Conservation (phyloP, 2,888 invertebrate genomes). For the Meloe dianella region DNA sequence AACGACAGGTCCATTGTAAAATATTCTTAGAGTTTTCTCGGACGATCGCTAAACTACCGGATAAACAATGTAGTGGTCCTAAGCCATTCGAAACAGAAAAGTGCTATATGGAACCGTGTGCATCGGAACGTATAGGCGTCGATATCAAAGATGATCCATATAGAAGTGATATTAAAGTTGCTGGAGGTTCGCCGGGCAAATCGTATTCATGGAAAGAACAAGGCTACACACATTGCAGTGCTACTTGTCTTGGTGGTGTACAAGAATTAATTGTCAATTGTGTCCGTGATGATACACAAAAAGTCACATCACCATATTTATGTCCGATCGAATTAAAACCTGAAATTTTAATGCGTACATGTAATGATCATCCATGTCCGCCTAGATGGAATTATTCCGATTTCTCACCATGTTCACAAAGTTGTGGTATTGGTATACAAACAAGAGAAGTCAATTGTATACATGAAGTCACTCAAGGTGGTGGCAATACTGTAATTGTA, state of each 20-base stretch:
- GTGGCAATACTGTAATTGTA: constrained; percentile 89
- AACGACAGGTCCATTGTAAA: constrained; percentile 90
- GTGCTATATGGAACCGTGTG: constrained; percentile 81
- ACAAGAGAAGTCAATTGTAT: constrained; percentile 89
- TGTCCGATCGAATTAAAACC: constrained; percentile 88
- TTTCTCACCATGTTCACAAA: constrained; percentile 87
- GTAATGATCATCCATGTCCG: constrained; percentile 95
- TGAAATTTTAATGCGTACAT: constrained; percentile 85
- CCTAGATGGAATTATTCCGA: constrained; percentile 93
- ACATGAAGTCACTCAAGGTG: constrained; percentile 83
- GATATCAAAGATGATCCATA: constrained; percentile 64
- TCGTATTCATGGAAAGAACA: constrained; percentile 89
- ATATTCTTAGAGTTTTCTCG: constrained; percentile 91
- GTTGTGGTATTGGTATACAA: constrained; percentile 93
- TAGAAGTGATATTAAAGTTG: constrained; percentile 46
- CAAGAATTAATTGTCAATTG: constrained; percentile 89
- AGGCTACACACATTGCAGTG: constrained; percentile 92
- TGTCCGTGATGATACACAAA: constrained; percentile 83
- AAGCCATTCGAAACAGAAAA: constrained; percentile 83
- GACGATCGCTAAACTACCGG: constrained; percentile 86
- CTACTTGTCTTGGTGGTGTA: constrained; percentile 88
- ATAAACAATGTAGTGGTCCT: constrained; percentile 84
- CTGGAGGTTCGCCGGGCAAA: constrained; percentile 66
- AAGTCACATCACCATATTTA: constrained; percentile 85
- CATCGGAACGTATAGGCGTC: constrained; percentile 55